Conservation (phyloP, 1,140 invertebrate genomes). For the Atta cephalotes region DNA sequence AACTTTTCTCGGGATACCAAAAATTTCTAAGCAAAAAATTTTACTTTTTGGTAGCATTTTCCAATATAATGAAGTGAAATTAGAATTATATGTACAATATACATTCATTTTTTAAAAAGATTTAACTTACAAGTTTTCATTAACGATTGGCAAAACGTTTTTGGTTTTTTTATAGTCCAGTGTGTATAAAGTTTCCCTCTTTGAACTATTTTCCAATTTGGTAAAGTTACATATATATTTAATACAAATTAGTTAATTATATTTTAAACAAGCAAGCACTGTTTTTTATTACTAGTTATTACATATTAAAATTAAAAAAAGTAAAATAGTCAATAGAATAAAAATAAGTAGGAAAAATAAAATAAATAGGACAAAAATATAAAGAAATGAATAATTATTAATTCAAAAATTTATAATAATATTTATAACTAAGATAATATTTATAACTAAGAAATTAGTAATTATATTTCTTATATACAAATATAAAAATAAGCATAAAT, state of each 20-base stretch:
- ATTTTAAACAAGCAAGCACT: not conserved
- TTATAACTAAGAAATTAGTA: not conserved
- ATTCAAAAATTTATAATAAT: not conserved
- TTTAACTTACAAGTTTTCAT: constrained; percentile 16
- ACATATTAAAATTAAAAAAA: too few species aligned
- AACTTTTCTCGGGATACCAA: constrained; percentile 35
- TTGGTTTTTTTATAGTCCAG: not conserved
- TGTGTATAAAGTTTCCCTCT: not conserved
- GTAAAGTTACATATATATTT: not conserved
- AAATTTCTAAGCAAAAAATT: constrained; percentile 13
- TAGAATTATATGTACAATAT: too few species aligned
- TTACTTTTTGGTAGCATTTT: not conserved
- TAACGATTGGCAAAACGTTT: not conserved
- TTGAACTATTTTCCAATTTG: not conserved
- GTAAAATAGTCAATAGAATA: not conserved
- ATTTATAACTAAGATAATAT: not conserved
- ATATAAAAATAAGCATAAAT: constrained; percentile 1
- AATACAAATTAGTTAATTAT: not conserved
- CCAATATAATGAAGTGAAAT: not conserved
- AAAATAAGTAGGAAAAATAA: not conserved
- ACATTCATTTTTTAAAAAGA: not conserved
- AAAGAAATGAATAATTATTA: not conserved
- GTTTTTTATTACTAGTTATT: not conserved
- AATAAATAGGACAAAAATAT: not conserved
- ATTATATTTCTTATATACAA: not conserved